Evolutionary conservation across 2,797 vertebrate species (phyloP).

Genomic region (Falco columbarius): DNA sequence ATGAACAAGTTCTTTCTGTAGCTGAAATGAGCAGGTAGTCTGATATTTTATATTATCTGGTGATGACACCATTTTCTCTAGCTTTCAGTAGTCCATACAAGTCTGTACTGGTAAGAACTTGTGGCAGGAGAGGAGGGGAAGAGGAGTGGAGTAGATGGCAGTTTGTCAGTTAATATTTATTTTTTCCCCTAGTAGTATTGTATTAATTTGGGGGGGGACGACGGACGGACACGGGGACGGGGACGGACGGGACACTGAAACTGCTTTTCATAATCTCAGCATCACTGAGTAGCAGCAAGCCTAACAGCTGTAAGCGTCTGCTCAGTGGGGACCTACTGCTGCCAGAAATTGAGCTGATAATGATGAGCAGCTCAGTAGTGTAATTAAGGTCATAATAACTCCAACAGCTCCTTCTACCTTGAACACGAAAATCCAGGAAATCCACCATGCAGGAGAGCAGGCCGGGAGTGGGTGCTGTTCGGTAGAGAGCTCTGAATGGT

Average conservation of each 20-base stretch:
- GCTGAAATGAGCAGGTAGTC: background rate
- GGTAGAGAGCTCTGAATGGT: background rate
- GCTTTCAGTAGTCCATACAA: background rate
- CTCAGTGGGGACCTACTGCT: slow-evolving; percentile 17
- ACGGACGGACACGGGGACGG: too few species aligned
- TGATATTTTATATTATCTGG: background rate
- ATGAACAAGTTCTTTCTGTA: background rate
- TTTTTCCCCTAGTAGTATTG: background rate
- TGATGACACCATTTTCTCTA: background rate
- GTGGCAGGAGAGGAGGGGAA: background rate
- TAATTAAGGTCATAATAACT: slow-evolving; percentile 12
- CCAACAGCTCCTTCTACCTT: background rate
- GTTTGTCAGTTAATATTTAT: background rate
- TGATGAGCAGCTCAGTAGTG: slow-evolving; percentile 8
- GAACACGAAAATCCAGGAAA: background rate
- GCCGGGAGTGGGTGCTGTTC: background rate
- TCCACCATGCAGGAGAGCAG: background rate
- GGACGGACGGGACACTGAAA: too few species aligned
- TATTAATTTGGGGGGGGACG: background rate
- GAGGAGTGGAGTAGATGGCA: background rate
- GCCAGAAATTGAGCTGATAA: slow-evolving; percentile 25
- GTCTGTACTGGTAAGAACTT: background rate
- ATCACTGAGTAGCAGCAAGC: background rate
- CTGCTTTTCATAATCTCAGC: background rate
- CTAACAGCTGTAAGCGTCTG: background rate